These are phyloP conservation scores for human DNA, from an alignment of 2,113 vertebrate genomes.

Conservation along the genomic window DNA sequence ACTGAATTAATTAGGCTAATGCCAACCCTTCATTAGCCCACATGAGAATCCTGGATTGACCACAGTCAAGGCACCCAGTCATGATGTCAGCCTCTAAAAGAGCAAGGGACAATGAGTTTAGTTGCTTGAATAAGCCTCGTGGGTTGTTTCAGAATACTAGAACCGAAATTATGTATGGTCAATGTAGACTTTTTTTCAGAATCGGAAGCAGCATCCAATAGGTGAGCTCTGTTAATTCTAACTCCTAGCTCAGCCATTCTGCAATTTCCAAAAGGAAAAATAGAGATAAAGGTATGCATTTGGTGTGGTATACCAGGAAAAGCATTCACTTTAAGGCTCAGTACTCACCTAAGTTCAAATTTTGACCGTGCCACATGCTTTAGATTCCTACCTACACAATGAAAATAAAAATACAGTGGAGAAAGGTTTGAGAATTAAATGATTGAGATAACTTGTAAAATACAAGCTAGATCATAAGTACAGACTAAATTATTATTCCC, in stretches of 20 bases:
- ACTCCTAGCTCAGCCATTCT: background rate
- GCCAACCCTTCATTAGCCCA: background rate
- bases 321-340: background rate
- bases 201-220: background rate
- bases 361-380: background rate
- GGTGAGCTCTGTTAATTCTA: slow-evolving; percentile 2
- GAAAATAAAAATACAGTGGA: background rate
- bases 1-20: background rate
- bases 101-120: background rate
- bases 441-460: background rate
- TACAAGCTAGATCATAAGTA: background rate
- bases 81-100: background rate
- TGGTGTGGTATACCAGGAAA: background rate
- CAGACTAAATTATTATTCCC: background rate
- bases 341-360: slow-evolving; percentile 5
- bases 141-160: background rate
- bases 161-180: background rate
- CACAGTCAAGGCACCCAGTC: background rate
- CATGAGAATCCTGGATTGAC: background rate
- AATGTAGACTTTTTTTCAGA: background rate
- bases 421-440: slow-evolving; percentile 1
- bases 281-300: background rate
- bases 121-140: background rate
- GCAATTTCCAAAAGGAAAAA: background rate
- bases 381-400: background rate